Conservation (phyloP, 2,888 invertebrate genomes). For the Pseudoips prasinana region DNA sequence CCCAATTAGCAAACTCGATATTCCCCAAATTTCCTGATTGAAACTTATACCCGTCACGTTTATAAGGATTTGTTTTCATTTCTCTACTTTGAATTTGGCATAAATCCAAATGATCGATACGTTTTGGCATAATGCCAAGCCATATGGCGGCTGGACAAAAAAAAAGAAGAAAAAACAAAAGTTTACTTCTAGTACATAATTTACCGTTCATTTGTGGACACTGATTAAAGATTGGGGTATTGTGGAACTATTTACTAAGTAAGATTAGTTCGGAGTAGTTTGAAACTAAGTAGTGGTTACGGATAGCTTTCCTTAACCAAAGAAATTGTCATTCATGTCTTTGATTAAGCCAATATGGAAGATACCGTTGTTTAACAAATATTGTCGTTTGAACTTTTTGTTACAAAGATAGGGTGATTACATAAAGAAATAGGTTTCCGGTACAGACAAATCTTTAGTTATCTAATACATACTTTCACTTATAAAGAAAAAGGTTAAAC, state of each 20-base stretch:
- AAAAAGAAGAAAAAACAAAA: conserved; percentile 39
- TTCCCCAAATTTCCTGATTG: conserved; percentile 25
- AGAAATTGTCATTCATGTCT: background rate
- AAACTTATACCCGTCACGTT: conserved; percentile 24
- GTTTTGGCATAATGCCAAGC: conserved; percentile 59
- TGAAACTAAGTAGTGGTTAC: background rate
- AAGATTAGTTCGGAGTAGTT: background rate
- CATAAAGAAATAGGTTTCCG: no score
- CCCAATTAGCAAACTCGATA: conserved; percentile 15
- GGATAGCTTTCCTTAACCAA: background rate
- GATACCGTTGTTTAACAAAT: no score
- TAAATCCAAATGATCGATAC: conserved; percentile 68
- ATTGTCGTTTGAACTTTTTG: no score
- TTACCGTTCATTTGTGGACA: conserved; percentile 35
- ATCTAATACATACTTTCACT: no score
- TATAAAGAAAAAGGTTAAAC: no score
- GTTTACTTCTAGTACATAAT: conserved; percentile 43
- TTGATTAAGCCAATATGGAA: background rate
- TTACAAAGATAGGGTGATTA: no score
- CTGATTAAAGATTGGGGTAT: conserved; percentile 22
- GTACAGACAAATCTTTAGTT: no score
- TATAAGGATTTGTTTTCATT: conserved; percentile 57
- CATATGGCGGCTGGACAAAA: conserved; percentile 52
- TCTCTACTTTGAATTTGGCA: conserved; percentile 61
- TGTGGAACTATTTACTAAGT: background rate